These are phyloP conservation scores for Psilopsiagon aymara DNA, from an alignment of 2,113 vertebrate genomes.

Conservation along the genomic window DNA sequence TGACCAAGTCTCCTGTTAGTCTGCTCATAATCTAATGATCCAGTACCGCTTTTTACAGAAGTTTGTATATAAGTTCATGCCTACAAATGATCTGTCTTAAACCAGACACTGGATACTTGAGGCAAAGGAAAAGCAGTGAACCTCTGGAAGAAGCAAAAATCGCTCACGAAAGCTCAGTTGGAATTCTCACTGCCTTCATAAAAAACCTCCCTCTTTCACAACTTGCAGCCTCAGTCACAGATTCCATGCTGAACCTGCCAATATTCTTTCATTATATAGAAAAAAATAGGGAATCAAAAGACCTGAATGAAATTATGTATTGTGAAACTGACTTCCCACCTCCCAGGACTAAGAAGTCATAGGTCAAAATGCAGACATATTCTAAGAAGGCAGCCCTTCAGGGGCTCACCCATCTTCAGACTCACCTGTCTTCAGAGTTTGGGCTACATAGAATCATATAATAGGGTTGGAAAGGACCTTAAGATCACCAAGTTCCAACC, in stretches of 20 bases:
- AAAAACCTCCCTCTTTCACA: background rate
- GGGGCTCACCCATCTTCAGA: background rate
- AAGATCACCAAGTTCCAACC: too few relatives aligned
- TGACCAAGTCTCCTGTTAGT: background rate
- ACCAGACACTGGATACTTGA: background rate
- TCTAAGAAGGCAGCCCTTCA: background rate
- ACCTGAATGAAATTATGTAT: background rate
- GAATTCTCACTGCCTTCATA: background rate
- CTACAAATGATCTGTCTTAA: background rate
- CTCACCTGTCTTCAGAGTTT: background rate
- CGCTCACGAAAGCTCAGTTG: background rate
- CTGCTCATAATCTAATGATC: background rate
- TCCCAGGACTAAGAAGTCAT: background rate
- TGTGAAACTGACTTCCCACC: background rate
- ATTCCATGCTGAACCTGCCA: background rate
- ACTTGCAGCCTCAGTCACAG: background rate
- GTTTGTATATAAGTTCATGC: background rate
- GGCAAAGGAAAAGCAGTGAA: background rate
- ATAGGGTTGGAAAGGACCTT: too few relatives aligned
- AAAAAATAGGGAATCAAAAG: background rate
- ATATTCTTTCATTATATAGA: background rate
- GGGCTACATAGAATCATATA: background rate
- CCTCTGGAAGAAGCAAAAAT: background rate
- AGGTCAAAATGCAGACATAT: background rate
- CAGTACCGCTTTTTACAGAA: background rate